Conservation (phyloP, 1,140 invertebrate species). For the Pararge aegeria region DNA sequence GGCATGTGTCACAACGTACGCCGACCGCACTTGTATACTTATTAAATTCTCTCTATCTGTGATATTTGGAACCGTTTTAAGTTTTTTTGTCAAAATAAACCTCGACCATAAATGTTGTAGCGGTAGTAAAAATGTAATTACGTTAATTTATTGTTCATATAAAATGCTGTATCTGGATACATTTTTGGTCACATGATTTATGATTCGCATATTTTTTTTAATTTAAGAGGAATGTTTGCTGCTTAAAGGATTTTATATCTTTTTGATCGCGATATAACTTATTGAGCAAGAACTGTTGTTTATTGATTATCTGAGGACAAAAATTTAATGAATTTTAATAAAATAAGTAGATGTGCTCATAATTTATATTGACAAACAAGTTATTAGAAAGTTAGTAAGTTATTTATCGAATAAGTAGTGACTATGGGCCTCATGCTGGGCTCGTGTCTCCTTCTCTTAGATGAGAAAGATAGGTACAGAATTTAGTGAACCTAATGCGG, state of each 20-base stretch:
- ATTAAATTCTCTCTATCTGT: slow-evolving; percentile 63
- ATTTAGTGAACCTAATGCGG: too few relatives aligned
- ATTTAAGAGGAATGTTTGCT: slow-evolving; percentile 14
- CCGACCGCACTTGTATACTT: slow-evolving; percentile 62
- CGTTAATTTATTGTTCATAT: slow-evolving; percentile 30
- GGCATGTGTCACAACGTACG: slow-evolving; percentile 10
- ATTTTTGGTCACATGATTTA: slow-evolving; percentile 27
- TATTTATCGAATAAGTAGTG: too few relatives aligned
- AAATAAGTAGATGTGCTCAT: too few relatives aligned
- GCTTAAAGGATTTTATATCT: slow-evolving; percentile 24
- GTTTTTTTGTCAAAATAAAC: slow-evolving; percentile 68
- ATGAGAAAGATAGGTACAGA: too few relatives aligned
- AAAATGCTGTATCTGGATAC: slow-evolving; percentile 31
- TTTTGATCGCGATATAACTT: slow-evolving; percentile 26
- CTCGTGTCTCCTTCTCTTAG: too few relatives aligned
- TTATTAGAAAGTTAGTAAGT: too few relatives aligned
- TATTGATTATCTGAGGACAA: background rate
- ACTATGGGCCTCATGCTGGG: too few relatives aligned
- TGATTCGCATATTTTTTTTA: slow-evolving; percentile 31
- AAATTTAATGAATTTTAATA: background rate
- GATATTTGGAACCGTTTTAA: slow-evolving; percentile 65
- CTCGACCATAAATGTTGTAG: slow-evolving; percentile 33
- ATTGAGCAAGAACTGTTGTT: slow-evolving; percentile 20
- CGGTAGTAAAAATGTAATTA: slow-evolving; percentile 28
- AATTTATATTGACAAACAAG: too few relatives aligned